Percentiles rank a stretch among this genome's conserved stretches.
These are phyloP conservation scores for Halcyon senegalensis DNA, from an alignment of 2,113 vertebrate species.

Conservation along the genomic window DNA sequence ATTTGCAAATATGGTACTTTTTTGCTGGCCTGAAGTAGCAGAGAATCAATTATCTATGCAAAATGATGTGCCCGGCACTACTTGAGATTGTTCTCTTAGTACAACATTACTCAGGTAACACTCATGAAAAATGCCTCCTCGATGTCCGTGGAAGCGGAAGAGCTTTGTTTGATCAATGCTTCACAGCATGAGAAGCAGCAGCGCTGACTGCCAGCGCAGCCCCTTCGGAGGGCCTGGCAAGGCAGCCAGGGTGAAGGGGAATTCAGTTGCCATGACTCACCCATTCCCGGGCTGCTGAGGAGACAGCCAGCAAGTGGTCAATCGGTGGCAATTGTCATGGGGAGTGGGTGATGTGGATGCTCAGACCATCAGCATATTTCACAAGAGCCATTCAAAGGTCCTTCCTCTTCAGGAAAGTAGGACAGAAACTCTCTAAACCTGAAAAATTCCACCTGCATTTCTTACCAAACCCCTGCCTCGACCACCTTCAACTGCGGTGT, in stretches of 20 bases:
- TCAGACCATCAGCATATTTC: slow-evolving; percentile 48
- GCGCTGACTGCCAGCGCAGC: neutral
- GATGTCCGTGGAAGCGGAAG: neutral
- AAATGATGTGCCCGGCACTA: neutral
- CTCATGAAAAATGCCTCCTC: neutral
- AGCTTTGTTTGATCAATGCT: neutral
- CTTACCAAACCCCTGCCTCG: neutral
- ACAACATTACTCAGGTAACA: neutral
- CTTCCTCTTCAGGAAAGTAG: neutral
- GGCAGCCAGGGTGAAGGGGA: neutral
- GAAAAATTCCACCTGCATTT: neutral
- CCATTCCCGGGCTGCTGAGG: neutral
- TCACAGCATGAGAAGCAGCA: neutral
- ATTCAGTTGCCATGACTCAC: slow-evolving; percentile 33
- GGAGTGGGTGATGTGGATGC: neutral
- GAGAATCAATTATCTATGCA: neutral
- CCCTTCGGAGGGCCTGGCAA: neutral
- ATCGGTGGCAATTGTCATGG: slow-evolving; percentile 53
- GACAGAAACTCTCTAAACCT: neutral
- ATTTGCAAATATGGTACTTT: neutral
- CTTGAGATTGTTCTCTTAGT: neutral
- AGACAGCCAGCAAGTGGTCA: slow-evolving; percentile 30
- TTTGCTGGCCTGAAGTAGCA: neutral
- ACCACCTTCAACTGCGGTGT: neutral
- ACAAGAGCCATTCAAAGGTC: neutral